phyloP scores from a whole-genome alignment of 2,113 vertebrate species.

The Stegostoma tigrinum region DNA sequence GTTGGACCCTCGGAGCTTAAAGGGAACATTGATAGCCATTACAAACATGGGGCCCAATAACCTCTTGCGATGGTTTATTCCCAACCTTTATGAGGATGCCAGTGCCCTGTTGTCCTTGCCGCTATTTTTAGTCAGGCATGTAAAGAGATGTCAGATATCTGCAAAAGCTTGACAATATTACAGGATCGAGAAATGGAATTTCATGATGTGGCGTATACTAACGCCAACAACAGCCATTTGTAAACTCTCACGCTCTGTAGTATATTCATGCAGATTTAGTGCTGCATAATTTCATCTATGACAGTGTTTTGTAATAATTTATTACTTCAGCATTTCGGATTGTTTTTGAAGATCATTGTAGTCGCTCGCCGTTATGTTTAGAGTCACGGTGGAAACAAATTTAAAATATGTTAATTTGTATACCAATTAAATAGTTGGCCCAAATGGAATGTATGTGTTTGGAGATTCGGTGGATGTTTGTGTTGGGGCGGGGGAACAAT shows the following conservation, averaged over 20 bases:
- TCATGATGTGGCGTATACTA: not conserved
- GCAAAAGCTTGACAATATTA: not conserved
- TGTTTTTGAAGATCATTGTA: not conserved
- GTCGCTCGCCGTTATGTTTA: not conserved
- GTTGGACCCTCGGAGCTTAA: too few species aligned
- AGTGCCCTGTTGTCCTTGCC: not conserved
- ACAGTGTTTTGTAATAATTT: not conserved
- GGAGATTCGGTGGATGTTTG: slow-evolving; percentile 40
- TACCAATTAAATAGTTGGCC: not conserved
- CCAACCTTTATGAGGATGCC: not conserved
- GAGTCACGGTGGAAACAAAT: not conserved
- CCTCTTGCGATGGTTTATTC: not conserved
- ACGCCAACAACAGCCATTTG: not conserved
- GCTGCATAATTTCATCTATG: not conserved
- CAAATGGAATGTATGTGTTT: not conserved
- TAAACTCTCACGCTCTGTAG: not conserved
- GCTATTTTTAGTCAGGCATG: not conserved
- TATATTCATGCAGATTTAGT: not conserved
- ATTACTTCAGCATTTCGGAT: too few species aligned
- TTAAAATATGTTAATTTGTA: not conserved
- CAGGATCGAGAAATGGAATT: not conserved
- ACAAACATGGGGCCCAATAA: too few species aligned
- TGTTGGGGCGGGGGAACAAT: not conserved
- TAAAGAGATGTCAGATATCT: not conserved
- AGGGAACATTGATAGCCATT: too few species aligned